phyloP scores from a whole-genome alignment of 2,888 invertebrate genomes.

The Catotricha subobsoleta region DNA sequence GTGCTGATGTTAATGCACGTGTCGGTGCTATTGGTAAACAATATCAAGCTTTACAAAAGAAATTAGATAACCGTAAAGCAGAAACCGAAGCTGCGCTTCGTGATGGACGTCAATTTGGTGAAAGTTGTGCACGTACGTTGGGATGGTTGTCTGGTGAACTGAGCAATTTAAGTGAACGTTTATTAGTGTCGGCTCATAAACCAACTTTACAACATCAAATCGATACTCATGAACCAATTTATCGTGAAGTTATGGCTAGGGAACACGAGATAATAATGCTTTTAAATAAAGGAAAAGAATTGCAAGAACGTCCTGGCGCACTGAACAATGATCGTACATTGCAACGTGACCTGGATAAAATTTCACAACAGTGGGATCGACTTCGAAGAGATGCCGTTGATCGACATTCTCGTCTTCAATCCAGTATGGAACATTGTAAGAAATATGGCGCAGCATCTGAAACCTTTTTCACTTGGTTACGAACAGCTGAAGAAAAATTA shows the following conservation, averaged over 20 bases:
- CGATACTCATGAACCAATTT: constrained; percentile 74
- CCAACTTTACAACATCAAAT: constrained; percentile 71
- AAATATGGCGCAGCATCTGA: constrained; percentile 78
- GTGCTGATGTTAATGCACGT: constrained; percentile 80
- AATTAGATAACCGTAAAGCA: constrained; percentile 74
- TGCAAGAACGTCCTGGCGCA: constrained; percentile 29
- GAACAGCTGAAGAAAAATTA: constrained; percentile 69
- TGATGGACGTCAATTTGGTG: constrained; percentile 81
- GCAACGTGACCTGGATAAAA: constrained; percentile 67
- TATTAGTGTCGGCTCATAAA: constrained; percentile 72
- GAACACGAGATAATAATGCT: constrained; percentile 91
- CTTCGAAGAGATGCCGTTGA: constrained; percentile 75
- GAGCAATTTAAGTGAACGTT: constrained; percentile 51
- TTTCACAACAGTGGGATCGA: constrained; percentile 83
- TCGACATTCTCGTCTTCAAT: constrained; percentile 67
- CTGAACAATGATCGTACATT: constrained; percentile 39
- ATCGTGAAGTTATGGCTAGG: constrained; percentile 69
- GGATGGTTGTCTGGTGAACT: constrained; percentile 79
- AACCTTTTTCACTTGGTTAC: constrained; percentile 72
- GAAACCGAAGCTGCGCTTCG: constrained; percentile 72
- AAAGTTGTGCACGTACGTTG: constrained; percentile 70
- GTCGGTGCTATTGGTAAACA: constrained; percentile 71
- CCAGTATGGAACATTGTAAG: constrained; percentile 80
- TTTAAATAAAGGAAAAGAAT: constrained; percentile 71
- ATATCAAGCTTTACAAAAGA: constrained; percentile 75